Base-by-base conservation (phyloP, 1,140 invertebrate species). In the Rhagoletis pomonella region DNA sequence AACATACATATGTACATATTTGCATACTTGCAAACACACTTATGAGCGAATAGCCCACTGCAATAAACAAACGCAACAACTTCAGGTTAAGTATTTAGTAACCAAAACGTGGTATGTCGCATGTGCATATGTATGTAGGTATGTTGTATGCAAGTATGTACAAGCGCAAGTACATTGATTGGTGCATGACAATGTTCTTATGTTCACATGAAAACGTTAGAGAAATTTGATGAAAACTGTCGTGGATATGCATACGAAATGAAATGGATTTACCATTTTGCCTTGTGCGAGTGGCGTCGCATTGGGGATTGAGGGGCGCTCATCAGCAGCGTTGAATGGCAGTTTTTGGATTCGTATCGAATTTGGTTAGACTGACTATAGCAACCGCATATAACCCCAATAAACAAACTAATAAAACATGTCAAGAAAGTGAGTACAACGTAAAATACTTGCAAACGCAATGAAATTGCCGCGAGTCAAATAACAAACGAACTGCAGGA, bases 351-450 rank as follows among this genome's bases (percentile, higher is more conserved):
- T 10, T 17, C 47, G 47, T 81, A 81, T 81, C n/a, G 47, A 81
- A 81, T 81, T 81, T 55, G 73, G 47, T 55, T 29, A 81, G 47
- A 81, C 59, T 12, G 84, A 29, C 84, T 85, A 85, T 85, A 85
- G 91, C 91, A 91, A 92, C 91, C 89, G 89, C 88, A 88, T 89
- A 88, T 93, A 93, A 93, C 92, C 92, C 90, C 91, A 93, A 93
- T 93, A 93, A 93, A 93, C 92, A 93, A 93, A 93, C 90, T 92
- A 92, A 93, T 93, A 93, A 93, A 92, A 92, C 73, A 58, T 81
- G 73, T 17, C 73, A 29, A 6, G 73, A 29, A 81, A n/a, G 3
- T 17, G 42, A 81, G 47, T 17, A 10, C 6, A 67, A 39, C 6
- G n/a, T 29, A 4, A 55, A 19, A 81, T 55, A 81, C 73, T 81